Percentiles rank a stretch among this genome's conserved stretches.
phyloP scores from a whole-genome alignment of 2,888 invertebrate species.

The Entomobrya proxima region DNA sequence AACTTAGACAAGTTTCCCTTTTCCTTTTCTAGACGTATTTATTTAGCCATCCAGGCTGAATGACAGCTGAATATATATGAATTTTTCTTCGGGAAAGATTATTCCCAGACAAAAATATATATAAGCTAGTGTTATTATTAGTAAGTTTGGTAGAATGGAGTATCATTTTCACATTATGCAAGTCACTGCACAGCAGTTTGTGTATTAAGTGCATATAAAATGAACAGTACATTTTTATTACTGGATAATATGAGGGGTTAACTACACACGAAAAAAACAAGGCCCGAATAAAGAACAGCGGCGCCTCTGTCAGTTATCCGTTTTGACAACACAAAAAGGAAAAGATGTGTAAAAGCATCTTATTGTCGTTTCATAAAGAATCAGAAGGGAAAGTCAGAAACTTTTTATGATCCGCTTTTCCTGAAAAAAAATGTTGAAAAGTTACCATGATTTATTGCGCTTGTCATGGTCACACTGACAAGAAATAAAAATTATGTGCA shows the following conservation, averaged over 20 bases:
- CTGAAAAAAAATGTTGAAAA: no score
- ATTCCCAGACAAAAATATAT: neutral
- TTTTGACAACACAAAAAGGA: neutral
- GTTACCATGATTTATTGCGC: no score
- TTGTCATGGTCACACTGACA: no score
- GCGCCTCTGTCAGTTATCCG: conserved; percentile 13
- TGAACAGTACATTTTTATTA: conserved; percentile 9
- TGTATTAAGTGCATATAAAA: neutral
- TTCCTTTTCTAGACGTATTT: no score
- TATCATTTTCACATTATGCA: neutral
- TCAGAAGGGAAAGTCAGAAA: neutral
- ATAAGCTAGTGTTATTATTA: neutral
- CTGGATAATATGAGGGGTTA: conserved; percentile 14
- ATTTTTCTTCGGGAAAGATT: neutral
- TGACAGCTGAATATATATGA: conserved; percentile 72
- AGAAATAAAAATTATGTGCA: no score
- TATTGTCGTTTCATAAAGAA: no score
- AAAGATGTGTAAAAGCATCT: neutral
- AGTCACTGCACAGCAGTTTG: neutral
- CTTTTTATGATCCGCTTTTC: no score
- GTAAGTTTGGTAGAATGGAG: neutral
- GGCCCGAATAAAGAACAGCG: no score
- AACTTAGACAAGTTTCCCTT: conserved; percentile 61
- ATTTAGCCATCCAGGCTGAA: conserved; percentile 66
- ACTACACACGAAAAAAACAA: neutral